Conservation (phyloP, 2,113 vertebrate genomes). For the Rostratula benghalensis region DNA sequence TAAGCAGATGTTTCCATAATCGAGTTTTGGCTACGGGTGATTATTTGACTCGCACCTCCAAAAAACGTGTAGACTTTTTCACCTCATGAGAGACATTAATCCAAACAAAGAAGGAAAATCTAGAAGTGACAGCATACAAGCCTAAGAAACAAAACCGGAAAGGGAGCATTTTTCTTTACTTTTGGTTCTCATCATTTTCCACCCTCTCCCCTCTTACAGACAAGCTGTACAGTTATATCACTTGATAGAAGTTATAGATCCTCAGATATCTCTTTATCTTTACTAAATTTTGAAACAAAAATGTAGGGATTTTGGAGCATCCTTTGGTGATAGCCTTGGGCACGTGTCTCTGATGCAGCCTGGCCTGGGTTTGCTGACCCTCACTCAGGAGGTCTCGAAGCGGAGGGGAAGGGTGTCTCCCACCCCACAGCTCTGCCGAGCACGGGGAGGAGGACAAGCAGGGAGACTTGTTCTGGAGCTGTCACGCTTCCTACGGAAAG, state of each 20-base stretch:
- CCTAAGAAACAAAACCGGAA: neutral
- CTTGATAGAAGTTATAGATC: neutral
- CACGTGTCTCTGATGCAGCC: rapidly evolving
- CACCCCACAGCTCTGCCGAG: rapidly evolving
- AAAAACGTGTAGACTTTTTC: neutral
- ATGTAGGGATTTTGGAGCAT: rapidly evolving
- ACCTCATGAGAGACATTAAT: neutral
- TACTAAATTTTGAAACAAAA: neutral
- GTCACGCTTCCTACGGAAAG: neutral
- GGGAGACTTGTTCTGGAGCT: neutral
- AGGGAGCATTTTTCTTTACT: neutral
- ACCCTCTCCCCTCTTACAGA: rapidly evolving
- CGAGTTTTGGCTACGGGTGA: neutral
- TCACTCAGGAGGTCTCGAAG: rapidly evolving
- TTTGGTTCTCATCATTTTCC: neutral
- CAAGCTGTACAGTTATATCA: rapidly evolving
- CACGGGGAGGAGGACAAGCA: neutral
- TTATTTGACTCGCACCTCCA: neutral
- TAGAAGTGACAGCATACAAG: neutral
- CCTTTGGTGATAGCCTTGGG: neutral
- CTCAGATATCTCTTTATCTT: neutral
- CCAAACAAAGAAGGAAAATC: neutral
- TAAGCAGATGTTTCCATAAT: constrained; percentile 29
- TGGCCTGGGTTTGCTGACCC: rapidly evolving
- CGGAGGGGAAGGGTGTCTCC: rapidly evolving